Percentiles rank a stretch among this genome's conserved stretches.
Evolutionary conservation across 2,888 invertebrate species (phyloP).

Genomic region (Cerceris ruficornis): DNA sequence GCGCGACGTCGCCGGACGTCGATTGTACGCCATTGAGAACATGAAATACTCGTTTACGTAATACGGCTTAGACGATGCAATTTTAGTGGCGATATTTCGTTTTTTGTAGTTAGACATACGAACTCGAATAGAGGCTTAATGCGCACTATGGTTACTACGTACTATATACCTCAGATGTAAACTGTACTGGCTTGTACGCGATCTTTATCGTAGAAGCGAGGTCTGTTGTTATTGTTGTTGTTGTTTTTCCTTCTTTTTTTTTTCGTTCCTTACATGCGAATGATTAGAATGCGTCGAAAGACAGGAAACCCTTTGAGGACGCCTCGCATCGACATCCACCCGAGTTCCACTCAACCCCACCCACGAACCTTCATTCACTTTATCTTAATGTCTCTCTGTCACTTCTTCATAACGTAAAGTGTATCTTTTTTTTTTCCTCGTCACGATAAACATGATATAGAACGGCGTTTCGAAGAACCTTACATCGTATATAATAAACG

Average conservation of each 20-base stretch:
- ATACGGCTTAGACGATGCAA: conserved; percentile 4
- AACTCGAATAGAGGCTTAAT: conserved; percentile 27
- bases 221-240: background rate
- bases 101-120: conserved; percentile 11
- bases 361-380: conserved; percentile 67
- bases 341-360: conserved; percentile 53
- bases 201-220: conserved; percentile 5
- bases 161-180: background rate
- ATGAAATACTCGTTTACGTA: background rate
- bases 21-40: no score
- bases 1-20: conserved; percentile 52
- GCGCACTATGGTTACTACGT: conserved; percentile 33
- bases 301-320: conserved; percentile 27
- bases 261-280: background rate
- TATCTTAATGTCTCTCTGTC: conserved; percentile 63
- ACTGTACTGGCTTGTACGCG: background rate
- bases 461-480: background rate
- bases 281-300: conserved; percentile 1
- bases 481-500: no score
- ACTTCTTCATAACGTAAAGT: conserved; percentile 51
- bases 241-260: no score
- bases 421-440: conserved; percentile 26
- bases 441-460: conserved; percentile 1
- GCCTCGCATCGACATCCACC: conserved; percentile 62
- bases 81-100: background rate